Base-by-base conservation (phyloP, 2,888 invertebrate species). In the Drosophila stalkeri region DNA sequence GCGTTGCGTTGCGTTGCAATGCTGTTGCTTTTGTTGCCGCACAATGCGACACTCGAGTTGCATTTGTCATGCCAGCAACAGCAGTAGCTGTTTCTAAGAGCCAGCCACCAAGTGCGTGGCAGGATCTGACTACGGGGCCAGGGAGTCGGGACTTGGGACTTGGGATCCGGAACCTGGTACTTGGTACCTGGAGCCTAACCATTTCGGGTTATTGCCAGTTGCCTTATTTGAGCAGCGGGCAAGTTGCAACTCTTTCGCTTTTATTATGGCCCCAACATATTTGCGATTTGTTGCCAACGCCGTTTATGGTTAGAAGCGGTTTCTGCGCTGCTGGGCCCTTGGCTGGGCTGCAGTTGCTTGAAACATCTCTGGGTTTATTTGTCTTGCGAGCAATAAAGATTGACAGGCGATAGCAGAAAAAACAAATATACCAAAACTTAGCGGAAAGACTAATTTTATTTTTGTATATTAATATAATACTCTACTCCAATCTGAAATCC, bases 1-100 rank as follows among this genome's bases (percentile, higher is more conserved):
- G 81, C 77, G 85, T 72, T 64, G 68, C 77, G 67, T 49, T 72
- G 81, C 77, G 85, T 72, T 64, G 68, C 77, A 69, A 46, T 72
- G 55, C 27, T 70, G 64, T 62, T 64, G 75, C 73, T 68, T 75
- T 79, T 81, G 81, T 78, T 69, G 74, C 79, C 68, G 54, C 70
- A 86, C 89, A 89, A 90, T 86, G 79, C 89, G 89, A 83, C 86
- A 86, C 86, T 86, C 89, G 86, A 86, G 86, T 90, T 90, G 90
- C 82, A 90, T 88, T 86, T 90, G 86, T 86, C 86, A 88, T 87
- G 84, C 18, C 64, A 41, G 33, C 43, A 67, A 56, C 73, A 72
- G 27, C 27, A 44, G 59, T 74, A 72, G 74, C 69, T 71, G 74
- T 68, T 75, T 81, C 75, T 77, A 79, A 86, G 74, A 82, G 80